Base-by-base conservation (phyloP, 2,797 vertebrate genomes). In the Sarcoramphus papa region DNA sequence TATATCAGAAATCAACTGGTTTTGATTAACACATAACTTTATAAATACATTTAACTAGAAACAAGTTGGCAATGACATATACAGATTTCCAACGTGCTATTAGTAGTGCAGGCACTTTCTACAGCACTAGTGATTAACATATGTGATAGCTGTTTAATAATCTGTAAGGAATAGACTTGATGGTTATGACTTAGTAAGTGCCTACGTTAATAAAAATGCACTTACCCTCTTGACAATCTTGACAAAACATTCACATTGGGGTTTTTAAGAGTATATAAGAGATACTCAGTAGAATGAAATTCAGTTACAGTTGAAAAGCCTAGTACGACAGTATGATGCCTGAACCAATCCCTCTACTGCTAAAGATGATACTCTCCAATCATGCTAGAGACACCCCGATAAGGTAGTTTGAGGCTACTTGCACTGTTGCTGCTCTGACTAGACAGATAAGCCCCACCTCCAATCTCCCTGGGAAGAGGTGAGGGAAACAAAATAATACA, bases 1-100 rank as follows among this genome's bases (percentile, higher is more conserved):
- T 33, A 1, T 21, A 41, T 28, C 18, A 81, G 35, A 57, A 85
- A 43, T 1, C 28, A n/a, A 17, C 15, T 20, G 78, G 19, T 50
- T 76, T 45, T 54, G 41, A 54, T 27, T 67, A 65, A 63, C 3
- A 33, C 16, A 6, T 27, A 19, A 47, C 37, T 91, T 90, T 33
- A 21, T 33, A 57, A 88, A 56, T 8, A 64, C 6, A 25, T 43
- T 54, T 22, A 80, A 65, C 30, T 47, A 31, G 31, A 74, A 86
- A 33, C 9, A 24, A 73, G 35, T 11, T 81, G 56, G n/a, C 23
- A 35, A 2, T 30, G n/a, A n/a, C 0, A 1, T 23, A 9, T 14
- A 53, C 14, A 45, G 43, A 27, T 41, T 60, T 35, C 15, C 41
- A 77, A 1, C 10, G 35, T 16, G 31, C 51, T 35, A 8, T 33